Evolutionary conservation across 2,888 invertebrate genomes (phyloP).

Genomic region (Eudasyphora cyanicolor): DNA sequence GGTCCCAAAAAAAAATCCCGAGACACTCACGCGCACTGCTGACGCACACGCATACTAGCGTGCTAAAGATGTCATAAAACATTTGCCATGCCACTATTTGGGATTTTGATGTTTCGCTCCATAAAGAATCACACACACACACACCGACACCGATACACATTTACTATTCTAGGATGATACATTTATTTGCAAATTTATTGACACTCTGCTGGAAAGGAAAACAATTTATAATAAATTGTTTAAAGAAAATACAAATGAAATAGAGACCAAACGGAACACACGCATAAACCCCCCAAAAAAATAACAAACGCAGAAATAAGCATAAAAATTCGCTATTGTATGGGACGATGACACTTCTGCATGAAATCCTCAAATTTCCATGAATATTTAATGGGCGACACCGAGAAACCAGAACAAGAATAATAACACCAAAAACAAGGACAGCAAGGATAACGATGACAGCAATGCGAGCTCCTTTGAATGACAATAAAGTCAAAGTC

Average conservation of each 20-base stretch:
- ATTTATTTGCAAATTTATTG: slow-evolving; percentile 60
- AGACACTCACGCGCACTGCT: background rate
- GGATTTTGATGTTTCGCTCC: background rate
- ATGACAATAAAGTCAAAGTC: background rate
- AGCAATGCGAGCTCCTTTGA: background rate
- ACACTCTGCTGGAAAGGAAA: slow-evolving; percentile 7
- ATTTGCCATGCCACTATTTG: slow-evolving; percentile 4
- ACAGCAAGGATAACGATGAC: background rate
- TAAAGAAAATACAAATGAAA: slow-evolving; percentile 14
- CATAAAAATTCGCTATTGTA: slow-evolving; percentile 44
- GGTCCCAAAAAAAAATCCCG: background rate
- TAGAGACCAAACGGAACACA: background rate
- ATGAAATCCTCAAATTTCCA: slow-evolving; percentile 58
- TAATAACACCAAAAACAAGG: background rate
- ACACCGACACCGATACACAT: background rate
- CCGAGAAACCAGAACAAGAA: slow-evolving; percentile 44
- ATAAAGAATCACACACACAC: background rate
- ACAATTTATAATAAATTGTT: slow-evolving; percentile 35
- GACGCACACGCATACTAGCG: background rate
- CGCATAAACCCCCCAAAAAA: background rate
- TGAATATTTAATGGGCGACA: slow-evolving; percentile 66
- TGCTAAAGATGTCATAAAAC: slow-evolving; percentile 1
- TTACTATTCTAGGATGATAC: slow-evolving; percentile 10
- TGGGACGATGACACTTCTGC: slow-evolving; percentile 36
- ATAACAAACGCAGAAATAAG: slow-evolving; percentile 7